Conservation (phyloP, 1,140 invertebrate species). For the Saccostrea cuccullata region DNA sequence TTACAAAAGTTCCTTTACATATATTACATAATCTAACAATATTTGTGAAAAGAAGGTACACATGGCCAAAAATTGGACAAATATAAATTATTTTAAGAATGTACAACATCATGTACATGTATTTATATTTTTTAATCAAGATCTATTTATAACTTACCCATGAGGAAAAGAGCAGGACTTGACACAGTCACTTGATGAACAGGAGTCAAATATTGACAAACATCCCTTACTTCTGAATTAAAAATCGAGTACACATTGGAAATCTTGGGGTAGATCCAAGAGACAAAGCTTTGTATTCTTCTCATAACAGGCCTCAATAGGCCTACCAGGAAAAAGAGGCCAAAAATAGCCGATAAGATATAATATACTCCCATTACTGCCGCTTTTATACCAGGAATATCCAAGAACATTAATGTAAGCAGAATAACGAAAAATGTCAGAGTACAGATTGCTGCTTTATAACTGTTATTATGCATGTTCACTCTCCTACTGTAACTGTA, state of each 20-base stretch:
- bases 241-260: neutral
- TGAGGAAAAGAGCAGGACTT: neutral
- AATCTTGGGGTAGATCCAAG: neutral
- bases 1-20: too few relatives aligned
- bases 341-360: neutral
- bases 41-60: too few relatives aligned
- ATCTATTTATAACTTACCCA: neutral
- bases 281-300: neutral
- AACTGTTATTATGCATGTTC: too few relatives aligned
- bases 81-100: too few relatives aligned
- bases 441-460: too few relatives aligned
- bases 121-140: too few relatives aligned
- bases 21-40: too few relatives aligned
- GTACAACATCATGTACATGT: too few relatives aligned
- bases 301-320: too few relatives aligned
- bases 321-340: neutral
- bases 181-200: neutral
- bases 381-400: neutral
- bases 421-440: too few relatives aligned
- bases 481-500: too few relatives aligned
- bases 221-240: neutral
- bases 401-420: neutral
- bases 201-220: constrained; percentile 2
- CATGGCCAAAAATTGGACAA: too few relatives aligned
- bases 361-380: neutral